Conservation (phyloP, 2,797 vertebrate genomes). For the Hafferia zeledoni region DNA sequence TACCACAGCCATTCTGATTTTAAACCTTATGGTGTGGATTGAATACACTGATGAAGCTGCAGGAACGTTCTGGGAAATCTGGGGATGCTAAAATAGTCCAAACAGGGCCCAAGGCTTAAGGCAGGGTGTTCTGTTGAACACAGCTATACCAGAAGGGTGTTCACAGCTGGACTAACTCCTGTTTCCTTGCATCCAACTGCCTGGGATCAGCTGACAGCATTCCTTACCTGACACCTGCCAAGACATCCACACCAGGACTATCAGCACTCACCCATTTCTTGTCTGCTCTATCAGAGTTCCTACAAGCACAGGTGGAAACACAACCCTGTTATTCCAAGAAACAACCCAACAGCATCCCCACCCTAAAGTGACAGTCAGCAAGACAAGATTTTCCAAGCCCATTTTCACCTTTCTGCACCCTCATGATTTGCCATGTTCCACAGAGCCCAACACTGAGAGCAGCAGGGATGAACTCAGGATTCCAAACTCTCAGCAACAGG, state of each 20-base stretch:
- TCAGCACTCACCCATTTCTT: background rate
- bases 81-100: background rate
- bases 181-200: background rate
- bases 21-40: accelerated
- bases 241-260: background rate
- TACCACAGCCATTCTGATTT: accelerated
- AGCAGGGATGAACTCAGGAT: background rate
- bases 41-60: background rate
- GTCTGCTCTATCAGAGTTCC: background rate
- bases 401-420: background rate
- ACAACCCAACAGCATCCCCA: background rate
- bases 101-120: accelerated
- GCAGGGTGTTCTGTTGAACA: background rate
- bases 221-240: background rate
- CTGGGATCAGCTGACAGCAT: background rate
- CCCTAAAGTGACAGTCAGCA: background rate
- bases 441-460: background rate
- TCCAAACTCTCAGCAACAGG: background rate
- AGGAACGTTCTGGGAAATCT: background rate
- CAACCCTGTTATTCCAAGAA: background rate
- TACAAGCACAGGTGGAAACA: background rate
- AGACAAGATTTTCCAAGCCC: background rate
- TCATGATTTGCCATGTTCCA: background rate
- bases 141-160: background rate
- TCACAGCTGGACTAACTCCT: background rate